phyloP scores from a whole-genome alignment of 2,797 vertebrate species.

The Danio albolineatus region DNA sequence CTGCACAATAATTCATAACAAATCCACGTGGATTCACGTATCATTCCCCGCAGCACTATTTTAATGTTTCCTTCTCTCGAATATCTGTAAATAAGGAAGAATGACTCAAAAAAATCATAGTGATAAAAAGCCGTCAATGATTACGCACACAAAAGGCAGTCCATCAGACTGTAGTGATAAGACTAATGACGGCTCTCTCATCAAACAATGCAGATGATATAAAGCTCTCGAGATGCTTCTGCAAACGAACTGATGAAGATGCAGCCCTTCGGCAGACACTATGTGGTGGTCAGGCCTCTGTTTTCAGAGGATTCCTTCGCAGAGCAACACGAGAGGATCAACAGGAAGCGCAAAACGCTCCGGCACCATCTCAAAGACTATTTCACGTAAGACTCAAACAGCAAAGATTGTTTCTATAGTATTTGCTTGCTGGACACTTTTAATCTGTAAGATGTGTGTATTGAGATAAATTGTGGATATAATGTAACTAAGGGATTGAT shows the following conservation, averaged over 20 bases:
- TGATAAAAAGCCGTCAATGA: slow-evolving; percentile 49
- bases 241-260: slow-evolving; percentile 63
- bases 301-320: slow-evolving; percentile 83
- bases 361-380: slow-evolving; percentile 77
- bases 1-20: neutral
- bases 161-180: neutral
- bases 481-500: too few relatives aligned
- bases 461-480: too few relatives aligned
- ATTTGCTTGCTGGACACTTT: neutral
- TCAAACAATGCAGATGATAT: slow-evolving; percentile 29
- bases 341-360: slow-evolving; percentile 79
- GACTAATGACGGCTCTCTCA: neutral
- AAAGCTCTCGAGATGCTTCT: slow-evolving; percentile 12
- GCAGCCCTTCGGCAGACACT: slow-evolving; percentile 78
- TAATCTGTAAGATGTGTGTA: too few relatives aligned
- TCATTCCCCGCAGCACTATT: neutral
- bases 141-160: slow-evolving; percentile 17
- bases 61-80: slow-evolving; percentile 14
- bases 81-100: slow-evolving; percentile 38
- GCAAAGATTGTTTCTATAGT: neutral
- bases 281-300: slow-evolving; percentile 78
- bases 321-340: slow-evolving; percentile 78
- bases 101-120: slow-evolving; percentile 24
- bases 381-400: slow-evolving; percentile 79
- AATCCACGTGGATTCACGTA: neutral